Conservation (phyloP, 2,113 vertebrate genomes). For the Actinemys pallida region DNA sequence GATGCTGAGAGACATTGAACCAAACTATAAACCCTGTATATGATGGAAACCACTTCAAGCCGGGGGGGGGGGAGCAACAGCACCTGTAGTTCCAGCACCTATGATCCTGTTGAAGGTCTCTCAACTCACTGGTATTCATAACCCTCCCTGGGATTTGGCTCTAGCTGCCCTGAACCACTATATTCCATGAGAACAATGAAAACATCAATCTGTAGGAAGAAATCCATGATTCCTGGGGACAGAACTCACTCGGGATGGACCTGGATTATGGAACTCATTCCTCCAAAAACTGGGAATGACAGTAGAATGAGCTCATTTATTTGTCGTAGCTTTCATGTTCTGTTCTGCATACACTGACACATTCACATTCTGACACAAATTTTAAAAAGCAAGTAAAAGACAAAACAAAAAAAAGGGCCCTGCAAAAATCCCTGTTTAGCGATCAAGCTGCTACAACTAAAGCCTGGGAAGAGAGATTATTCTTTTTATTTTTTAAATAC, state of each 20-base stretch:
- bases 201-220: neutral
- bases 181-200: neutral
- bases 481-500: neutral
- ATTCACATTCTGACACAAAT: neutral
- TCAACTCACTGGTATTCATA: too few species aligned
- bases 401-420: fast-evolving
- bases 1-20: too few species aligned
- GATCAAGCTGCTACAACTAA: neutral
- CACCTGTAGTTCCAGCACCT: neutral
- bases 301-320: neutral
- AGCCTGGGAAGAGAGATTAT: neutral
- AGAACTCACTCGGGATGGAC: neutral
- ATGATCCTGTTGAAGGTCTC: too few species aligned
- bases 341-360: neutral
- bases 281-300: neutral
- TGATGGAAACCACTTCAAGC: too few species aligned
- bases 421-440: neutral
- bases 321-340: neutral
- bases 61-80: too few species aligned
- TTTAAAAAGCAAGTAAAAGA: neutral
- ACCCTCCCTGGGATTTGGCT: neutral
- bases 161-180: neutral
- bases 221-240: neutral
- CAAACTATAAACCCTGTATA: neutral
- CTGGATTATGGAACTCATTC: neutral